Conservation (phyloP, 2,797 vertebrate genomes). For the Notolabrus celidotus region DNA sequence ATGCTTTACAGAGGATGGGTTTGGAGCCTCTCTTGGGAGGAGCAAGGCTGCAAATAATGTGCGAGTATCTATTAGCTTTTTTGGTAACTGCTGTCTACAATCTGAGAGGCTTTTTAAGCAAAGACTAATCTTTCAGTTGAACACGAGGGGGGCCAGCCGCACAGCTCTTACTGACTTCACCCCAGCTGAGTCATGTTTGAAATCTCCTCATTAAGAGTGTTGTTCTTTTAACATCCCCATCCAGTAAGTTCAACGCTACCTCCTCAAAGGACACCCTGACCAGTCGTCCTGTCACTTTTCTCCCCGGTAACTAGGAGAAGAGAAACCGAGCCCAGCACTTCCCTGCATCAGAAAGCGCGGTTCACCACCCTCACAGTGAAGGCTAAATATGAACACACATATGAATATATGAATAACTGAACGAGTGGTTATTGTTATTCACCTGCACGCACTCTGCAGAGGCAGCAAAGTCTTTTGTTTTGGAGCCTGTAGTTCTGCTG, state of each 20-base stretch:
- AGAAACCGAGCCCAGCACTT: slow-evolving; percentile 59
- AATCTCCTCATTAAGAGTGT: slow-evolving; percentile 59
- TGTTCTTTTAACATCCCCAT: slow-evolving; percentile 60
- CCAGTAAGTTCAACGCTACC: slow-evolving; percentile 38
- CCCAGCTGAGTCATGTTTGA: slow-evolving; percentile 51
- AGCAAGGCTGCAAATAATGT: slow-evolving; percentile 69
- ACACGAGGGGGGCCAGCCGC: slow-evolving; percentile 50
- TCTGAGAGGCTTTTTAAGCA: slow-evolving; percentile 56
- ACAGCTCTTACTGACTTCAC: slow-evolving; percentile 46
- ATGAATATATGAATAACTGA: slow-evolving; percentile 87
- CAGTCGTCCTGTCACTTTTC: slow-evolving; percentile 64
- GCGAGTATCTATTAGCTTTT: slow-evolving; percentile 73
- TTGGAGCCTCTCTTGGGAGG: slow-evolving; percentile 66
- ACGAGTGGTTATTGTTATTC: slow-evolving; percentile 82
- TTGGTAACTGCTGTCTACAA: slow-evolving; percentile 61
- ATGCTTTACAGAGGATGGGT: slow-evolving; percentile 72
- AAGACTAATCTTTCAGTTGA: slow-evolving; percentile 66
- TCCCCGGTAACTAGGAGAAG: slow-evolving; percentile 56
- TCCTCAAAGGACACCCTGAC: slow-evolving; percentile 64
- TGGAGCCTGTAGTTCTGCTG: slow-evolving; percentile 80
- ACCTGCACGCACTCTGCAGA: slow-evolving; percentile 77
- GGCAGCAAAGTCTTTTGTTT: slow-evolving; percentile 77
- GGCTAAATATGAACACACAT: slow-evolving; percentile 84
- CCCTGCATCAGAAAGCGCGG: slow-evolving; percentile 66
- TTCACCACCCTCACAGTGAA: slow-evolving; percentile 82